Evolutionary conservation across 2,113 vertebrate species (phyloP).

Genomic region (Mus pahari): DNA sequence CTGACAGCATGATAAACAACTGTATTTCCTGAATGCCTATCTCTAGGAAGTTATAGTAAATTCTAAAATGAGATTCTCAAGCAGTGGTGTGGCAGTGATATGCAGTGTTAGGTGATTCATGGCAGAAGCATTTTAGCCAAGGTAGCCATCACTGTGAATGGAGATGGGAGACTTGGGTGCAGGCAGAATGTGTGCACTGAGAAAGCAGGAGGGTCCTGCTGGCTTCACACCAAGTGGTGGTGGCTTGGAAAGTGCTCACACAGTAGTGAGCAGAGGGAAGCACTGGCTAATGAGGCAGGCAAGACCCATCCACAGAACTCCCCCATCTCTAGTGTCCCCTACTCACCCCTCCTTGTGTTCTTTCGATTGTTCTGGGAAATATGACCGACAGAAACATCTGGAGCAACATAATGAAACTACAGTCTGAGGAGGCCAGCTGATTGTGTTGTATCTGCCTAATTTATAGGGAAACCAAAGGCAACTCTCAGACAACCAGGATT

Average conservation of each 20-base stretch:
- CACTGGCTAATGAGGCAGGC: not conserved
- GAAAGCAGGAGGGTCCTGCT: not conserved
- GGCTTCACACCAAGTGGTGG: not conserved
- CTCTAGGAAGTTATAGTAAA: slow-evolving; percentile 9
- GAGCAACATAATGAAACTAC: not conserved
- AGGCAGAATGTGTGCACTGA: not conserved
- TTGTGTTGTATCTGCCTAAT: slow-evolving; percentile 53
- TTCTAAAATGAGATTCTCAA: slow-evolving; percentile 57
- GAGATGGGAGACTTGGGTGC: not conserved
- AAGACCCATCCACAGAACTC: not conserved
- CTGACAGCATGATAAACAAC: not conserved
- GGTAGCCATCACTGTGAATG: not conserved
- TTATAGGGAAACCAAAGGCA: slow-evolving; percentile 90
- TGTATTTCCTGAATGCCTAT: not conserved
- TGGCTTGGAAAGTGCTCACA: not conserved
- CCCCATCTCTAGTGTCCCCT: not conserved
- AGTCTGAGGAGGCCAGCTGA: not conserved
- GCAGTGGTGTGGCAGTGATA: not conserved
- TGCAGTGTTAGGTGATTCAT: not conserved
- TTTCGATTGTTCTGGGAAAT: slow-evolving; percentile 7
- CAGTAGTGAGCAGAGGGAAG: not conserved
- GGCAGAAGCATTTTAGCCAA: not conserved
- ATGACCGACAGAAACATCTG: not conserved
- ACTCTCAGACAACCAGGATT: slow-evolving; percentile 91
- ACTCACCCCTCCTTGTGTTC: not conserved